Evolutionary conservation across 2,888 invertebrate genomes (phyloP).

Genomic region (Clanis bilineata): DNA sequence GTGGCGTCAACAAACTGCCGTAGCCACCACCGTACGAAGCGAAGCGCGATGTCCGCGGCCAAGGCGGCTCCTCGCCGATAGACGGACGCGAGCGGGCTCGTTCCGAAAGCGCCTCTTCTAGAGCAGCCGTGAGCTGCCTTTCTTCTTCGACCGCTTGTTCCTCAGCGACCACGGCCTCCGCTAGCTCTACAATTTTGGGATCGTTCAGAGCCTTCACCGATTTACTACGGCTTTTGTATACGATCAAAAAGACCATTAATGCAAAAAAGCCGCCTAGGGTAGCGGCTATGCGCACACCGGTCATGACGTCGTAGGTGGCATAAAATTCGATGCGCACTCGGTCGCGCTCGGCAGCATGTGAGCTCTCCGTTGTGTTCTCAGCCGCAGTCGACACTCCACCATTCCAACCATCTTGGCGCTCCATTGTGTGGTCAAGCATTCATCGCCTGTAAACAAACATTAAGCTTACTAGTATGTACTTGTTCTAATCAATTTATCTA

Average conservation of each 20-base stretch:
- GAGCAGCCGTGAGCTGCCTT: slow-evolving; percentile 87
- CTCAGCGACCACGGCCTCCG: slow-evolving; percentile 88
- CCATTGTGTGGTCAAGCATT: slow-evolving; percentile 76
- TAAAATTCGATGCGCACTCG: slow-evolving; percentile 91
- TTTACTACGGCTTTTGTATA: slow-evolving; percentile 94
- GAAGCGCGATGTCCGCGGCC: slow-evolving; percentile 69
- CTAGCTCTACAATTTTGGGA: slow-evolving; percentile 90
- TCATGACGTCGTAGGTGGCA: slow-evolving; percentile 96
- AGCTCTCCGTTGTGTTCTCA: slow-evolving; percentile 64
- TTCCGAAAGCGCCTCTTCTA: slow-evolving; percentile 84
- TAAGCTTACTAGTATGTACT: slow-evolving; percentile 1
- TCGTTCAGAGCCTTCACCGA: slow-evolving; percentile 88
- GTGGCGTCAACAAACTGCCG: slow-evolving; percentile 87
- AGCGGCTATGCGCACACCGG: slow-evolving; percentile 94
- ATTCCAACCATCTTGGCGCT: slow-evolving; percentile 70
- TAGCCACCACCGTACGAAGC: slow-evolving; percentile 84
- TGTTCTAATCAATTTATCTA: slow-evolving; percentile 10
- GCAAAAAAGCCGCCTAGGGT: slow-evolving; percentile 96
- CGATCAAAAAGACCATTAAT: slow-evolving; percentile 94
- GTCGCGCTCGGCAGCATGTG: slow-evolving; percentile 83
- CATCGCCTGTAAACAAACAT: slow-evolving; percentile 69
- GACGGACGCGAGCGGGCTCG: slow-evolving; percentile 80
- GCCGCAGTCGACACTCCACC: slow-evolving; percentile 56
- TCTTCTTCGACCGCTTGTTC: slow-evolving; percentile 87
- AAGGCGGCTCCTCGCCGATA: slow-evolving; percentile 86